Conservation (phyloP, 2,113 vertebrate genomes). For the Oreochromis niloticus region DNA sequence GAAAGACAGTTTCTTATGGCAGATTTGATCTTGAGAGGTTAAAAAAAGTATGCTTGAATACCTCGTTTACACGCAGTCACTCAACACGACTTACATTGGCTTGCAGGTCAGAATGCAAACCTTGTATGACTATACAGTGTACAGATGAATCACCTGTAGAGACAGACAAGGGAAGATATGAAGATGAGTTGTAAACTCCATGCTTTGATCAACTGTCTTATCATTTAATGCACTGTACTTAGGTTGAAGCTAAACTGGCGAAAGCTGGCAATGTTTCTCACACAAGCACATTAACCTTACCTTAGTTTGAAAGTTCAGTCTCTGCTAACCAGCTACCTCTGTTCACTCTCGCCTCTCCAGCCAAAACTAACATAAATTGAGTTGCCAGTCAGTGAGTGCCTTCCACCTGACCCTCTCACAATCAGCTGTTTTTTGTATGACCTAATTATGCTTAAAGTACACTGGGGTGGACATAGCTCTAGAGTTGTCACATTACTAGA, state of each 20-base stretch:
- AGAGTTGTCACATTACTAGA: not conserved
- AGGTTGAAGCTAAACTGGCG: not conserved
- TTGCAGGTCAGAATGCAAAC: constrained; percentile 58
- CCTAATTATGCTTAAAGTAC: not conserved
- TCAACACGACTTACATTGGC: constrained; percentile 72
- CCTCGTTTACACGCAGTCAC: constrained; percentile 74
- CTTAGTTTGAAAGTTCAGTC: not conserved
- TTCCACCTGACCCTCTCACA: not conserved
- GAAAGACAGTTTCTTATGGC: not conserved
- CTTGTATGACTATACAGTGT: constrained; percentile 24
- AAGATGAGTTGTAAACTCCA: not conserved
- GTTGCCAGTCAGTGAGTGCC: not conserved
- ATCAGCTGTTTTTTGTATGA: not conserved
- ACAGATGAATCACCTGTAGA: constrained; percentile 35
- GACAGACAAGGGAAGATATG: not conserved
- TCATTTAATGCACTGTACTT: not conserved
- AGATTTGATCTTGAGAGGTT: not conserved
- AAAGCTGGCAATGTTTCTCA: not conserved
- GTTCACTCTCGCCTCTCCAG: not conserved
- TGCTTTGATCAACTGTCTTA: not conserved
- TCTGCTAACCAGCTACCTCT: not conserved
- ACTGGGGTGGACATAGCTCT: not conserved
- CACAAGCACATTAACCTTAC: not conserved
- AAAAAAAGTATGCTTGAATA: constrained; percentile 48
- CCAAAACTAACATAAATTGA: not conserved